phyloP scores from a whole-genome alignment of 1,140 invertebrate genomes.

The Drosophila oshimai region DNA sequence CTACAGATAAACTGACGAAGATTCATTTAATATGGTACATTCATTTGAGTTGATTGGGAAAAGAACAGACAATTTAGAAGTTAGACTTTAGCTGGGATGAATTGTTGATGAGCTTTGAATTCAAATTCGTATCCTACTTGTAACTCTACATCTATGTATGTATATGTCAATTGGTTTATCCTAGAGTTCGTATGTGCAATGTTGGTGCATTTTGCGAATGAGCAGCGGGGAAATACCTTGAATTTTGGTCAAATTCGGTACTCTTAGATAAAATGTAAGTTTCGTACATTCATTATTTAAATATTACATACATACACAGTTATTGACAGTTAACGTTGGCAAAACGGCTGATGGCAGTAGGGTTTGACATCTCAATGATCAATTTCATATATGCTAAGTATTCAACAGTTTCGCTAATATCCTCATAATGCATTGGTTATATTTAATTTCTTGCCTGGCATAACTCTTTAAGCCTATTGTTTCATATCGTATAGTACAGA shows the following conservation, averaged over 20 bases:
- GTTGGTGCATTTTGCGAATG: conserved; percentile 19
- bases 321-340: conserved; percentile 70
- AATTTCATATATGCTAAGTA: conserved; percentile 31
- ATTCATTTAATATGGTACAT: conserved; percentile 23
- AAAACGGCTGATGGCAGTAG: conserved; percentile 61
- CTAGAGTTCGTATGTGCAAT: conserved; percentile 26
- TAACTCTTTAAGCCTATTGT: conserved; percentile 9
- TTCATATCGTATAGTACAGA: conserved; percentile 32
- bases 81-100: not conserved
- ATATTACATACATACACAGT: conserved; percentile 52
- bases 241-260: conserved; percentile 39
- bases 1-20: conserved; percentile 11
- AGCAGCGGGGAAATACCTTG: conserved; percentile 10
- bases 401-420: conserved; percentile 35
- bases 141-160: not conserved
- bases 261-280: conserved; percentile 14
- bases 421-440: conserved; percentile 19
- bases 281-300: conserved; percentile 14
- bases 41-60: conserved; percentile 2
- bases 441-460: conserved; percentile 26
- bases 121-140: conserved; percentile 9
- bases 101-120: conserved; percentile 14
- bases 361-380: conserved; percentile 31
- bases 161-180: conserved; percentile 3
- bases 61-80: conserved; percentile 17